Percentiles rank a stretch among this genome's conserved stretches.
Evolutionary conservation across 2,113 vertebrate genomes (phyloP).

Genomic region (Alexandromys fortis): DNA sequence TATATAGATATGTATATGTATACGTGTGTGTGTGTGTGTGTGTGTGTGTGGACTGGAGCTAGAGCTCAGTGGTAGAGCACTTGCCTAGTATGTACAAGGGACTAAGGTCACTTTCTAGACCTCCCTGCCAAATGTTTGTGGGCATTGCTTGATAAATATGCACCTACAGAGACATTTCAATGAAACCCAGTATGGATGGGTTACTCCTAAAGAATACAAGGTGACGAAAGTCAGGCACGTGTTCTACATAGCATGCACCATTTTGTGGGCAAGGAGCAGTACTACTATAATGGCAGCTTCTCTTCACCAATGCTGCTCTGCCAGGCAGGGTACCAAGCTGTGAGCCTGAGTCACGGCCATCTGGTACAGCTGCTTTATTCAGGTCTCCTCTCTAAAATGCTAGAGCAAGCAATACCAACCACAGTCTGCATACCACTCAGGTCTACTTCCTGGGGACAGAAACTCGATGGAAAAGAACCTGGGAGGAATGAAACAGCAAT

Average conservation of each 20-base stretch:
- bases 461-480: background rate
- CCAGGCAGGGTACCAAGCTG: background rate
- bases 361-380: background rate
- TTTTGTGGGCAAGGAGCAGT: slow-evolving; percentile 34
- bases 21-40: too few relatives aligned
- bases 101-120: background rate
- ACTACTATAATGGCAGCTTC: background rate
- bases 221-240: background rate
- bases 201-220: background rate
- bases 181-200: background rate
- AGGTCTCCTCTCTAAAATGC: background rate
- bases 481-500: background rate
- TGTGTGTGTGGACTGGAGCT: background rate
- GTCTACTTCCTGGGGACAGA: background rate
- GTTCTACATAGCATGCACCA: background rate
- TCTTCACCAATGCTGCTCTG: background rate
- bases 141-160: background rate
- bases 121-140: background rate
- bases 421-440: background rate
- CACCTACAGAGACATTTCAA: background rate
- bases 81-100: background rate
- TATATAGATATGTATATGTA: too few relatives aligned
- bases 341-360: background rate
- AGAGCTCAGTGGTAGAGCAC: background rate
- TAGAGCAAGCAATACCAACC: background rate